These are phyloP conservation scores for Hippocampus comes DNA, from an alignment of 2,113 vertebrate species.

Conservation along the genomic window DNA sequence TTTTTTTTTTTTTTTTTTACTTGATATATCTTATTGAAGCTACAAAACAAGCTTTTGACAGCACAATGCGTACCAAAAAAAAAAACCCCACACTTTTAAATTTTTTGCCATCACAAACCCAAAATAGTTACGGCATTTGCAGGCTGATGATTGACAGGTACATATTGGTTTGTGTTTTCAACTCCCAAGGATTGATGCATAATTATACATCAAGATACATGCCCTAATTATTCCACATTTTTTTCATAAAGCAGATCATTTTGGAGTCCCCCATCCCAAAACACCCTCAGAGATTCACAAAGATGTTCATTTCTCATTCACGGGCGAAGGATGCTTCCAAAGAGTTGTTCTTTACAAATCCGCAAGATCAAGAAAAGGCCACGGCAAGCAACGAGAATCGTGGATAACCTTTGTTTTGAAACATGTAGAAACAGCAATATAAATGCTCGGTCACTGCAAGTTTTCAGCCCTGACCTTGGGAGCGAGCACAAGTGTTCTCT, in stretches of 20 bases:
- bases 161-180: no score
- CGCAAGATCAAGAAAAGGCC: slow-evolving; percentile 2
- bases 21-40: no score
- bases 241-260: no score
- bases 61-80: no score
- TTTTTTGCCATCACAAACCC: no score
- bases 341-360: not conserved
- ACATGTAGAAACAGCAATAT: slow-evolving; percentile 1
- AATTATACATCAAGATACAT: no score
- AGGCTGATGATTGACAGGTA: no score
- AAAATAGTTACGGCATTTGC: no score
- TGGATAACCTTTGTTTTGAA: not conserved
- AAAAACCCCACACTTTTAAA: no score
- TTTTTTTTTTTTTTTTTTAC: no score
- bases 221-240: not conserved
- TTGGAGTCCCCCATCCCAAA: not conserved
- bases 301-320: not conserved
- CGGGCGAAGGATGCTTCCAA: not conserved
- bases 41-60: no score
- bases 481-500: slow-evolving; percentile 15
- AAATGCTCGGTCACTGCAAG: slow-evolving; percentile 14
- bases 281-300: not conserved
- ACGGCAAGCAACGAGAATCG: not conserved
- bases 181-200: no score
- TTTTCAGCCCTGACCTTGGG: slow-evolving; percentile 35